Evolutionary conservation across 2,888 invertebrate species (phyloP).

Genomic region (Lathronympha strigana): DNA sequence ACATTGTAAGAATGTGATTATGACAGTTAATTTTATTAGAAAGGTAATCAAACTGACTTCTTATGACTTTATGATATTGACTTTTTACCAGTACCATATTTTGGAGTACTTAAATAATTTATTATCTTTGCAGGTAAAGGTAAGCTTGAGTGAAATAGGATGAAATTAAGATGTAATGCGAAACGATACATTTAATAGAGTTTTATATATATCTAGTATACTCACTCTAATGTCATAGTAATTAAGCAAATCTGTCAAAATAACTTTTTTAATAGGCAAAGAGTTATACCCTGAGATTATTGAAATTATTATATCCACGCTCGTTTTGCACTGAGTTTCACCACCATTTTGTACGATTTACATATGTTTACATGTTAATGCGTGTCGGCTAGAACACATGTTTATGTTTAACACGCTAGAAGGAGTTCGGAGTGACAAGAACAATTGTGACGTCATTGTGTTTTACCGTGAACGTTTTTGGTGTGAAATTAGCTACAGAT

Average conservation of each 20-base stretch:
- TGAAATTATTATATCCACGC: constrained; percentile 42
- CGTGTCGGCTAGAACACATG: constrained; percentile 34
- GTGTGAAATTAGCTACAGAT: constrained; percentile 56
- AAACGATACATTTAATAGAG: no score
- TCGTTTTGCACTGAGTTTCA: constrained; percentile 44
- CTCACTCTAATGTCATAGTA: background rate
- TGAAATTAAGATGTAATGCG: background rate
- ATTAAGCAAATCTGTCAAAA: background rate
- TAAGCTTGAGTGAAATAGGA: background rate
- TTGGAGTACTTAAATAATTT: background rate
- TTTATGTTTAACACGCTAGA: constrained; percentile 46
- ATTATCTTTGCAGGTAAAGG: background rate
- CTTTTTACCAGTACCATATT: no score
- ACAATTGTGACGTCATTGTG: constrained; percentile 35
- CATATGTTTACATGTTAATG: constrained; percentile 24
- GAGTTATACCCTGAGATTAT: background rate
- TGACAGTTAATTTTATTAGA: background rate
- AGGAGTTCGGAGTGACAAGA: constrained; percentile 45
- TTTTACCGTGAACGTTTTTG: constrained; percentile 42
- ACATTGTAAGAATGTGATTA: background rate
- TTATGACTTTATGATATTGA: no score
- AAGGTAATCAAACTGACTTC: no score
- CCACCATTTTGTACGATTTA: constrained; percentile 34
- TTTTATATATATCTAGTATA: background rate
- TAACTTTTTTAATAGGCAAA: constrained; percentile 5